A percentile compares a stretch with the other conserved stretches of the same genome.
Conservation (phyloP, 2,113 vertebrate genomes). For the Paedocypris sp. region DNA sequence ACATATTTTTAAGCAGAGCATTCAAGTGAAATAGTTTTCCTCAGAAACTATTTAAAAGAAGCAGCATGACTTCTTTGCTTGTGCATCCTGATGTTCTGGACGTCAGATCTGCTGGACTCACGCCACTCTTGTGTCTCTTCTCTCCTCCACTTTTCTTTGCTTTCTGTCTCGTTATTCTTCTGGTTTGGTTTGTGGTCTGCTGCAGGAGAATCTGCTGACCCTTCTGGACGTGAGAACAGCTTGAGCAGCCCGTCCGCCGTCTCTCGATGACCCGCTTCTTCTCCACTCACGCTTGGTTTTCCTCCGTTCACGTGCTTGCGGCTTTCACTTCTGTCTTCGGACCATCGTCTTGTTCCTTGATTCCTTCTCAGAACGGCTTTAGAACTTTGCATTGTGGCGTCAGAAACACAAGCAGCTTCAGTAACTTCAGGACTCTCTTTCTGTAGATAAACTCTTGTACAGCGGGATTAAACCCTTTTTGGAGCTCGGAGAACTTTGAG, state of each 20-base stretch:
- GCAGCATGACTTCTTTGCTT: too few relatives aligned
- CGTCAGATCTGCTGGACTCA: not conserved
- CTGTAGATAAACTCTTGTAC: too few relatives aligned
- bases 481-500: not conserved
- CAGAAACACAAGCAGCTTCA: conserved; percentile 4
- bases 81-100: not conserved
- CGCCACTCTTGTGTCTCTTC: conserved; percentile 27
- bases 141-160: conserved; percentile 13
- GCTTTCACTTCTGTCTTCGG: not conserved
- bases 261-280: conserved; percentile 28
- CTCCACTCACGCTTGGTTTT: not conserved
- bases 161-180: conserved; percentile 5
- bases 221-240: conserved; percentile 27
- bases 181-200: conserved; percentile 22
- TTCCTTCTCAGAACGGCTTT: conserved; percentile 2
- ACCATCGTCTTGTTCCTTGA: not conserved
- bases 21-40: too few relatives aligned
- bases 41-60: too few relatives aligned
- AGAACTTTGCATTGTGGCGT: not conserved
- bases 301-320: too few relatives aligned
- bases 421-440: conserved; percentile 9
- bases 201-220: conserved; percentile 32
- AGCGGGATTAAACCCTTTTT: not conserved
- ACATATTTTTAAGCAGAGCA: too few relatives aligned
- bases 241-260: conserved; percentile 34